Conservation (phyloP, 2,113 vertebrate genomes). For the Nematolebias whitei region DNA sequence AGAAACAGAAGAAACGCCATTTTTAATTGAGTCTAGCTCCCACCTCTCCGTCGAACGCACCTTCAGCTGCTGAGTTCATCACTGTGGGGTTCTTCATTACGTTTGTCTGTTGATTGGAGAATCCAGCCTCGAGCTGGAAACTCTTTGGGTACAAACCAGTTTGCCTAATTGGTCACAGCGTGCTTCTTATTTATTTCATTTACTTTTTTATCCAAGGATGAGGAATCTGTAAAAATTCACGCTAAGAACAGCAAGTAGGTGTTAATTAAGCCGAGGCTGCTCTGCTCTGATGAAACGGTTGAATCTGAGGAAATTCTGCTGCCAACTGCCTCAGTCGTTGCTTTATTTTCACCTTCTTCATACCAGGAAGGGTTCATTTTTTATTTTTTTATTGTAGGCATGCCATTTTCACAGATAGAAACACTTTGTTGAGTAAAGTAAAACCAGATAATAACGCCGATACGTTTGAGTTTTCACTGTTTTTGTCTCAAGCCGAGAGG, state of each 20-base stretch:
- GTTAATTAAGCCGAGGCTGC: slow-evolving; percentile 56
- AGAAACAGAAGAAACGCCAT: neutral
- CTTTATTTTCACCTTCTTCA: slow-evolving; percentile 1
- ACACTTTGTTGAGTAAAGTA: neutral
- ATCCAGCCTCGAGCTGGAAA: slow-evolving; percentile 37
- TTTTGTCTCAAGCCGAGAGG: neutral
- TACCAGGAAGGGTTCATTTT: neutral
- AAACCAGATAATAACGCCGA: slow-evolving; percentile 1
- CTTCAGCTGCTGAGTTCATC: slow-evolving; percentile 23
- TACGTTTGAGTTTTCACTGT: neutral
- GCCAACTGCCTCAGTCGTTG: slow-evolving; percentile 13
- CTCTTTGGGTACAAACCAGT: slow-evolving; percentile 42
- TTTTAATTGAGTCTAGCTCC: slow-evolving; percentile 8
- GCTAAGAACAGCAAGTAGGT: slow-evolving; percentile 59
- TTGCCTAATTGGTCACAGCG: slow-evolving; percentile 57
- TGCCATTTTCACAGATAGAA: neutral
- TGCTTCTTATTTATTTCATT: slow-evolving; percentile 29
- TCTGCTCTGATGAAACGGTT: slow-evolving; percentile 53
- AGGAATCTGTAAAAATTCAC: slow-evolving; percentile 52
- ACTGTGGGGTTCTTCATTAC: slow-evolving; percentile 27
- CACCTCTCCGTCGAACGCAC: slow-evolving; percentile 5
- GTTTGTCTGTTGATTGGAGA: slow-evolving; percentile 40
- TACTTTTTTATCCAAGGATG: neutral
- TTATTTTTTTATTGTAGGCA: neutral
- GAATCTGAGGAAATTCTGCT: slow-evolving; percentile 15